Percentiles rank a stretch among this genome's conserved stretches.
phyloP scores from a whole-genome alignment of 2,888 invertebrate genomes.

The Caenorhabditis plicata region DNA sequence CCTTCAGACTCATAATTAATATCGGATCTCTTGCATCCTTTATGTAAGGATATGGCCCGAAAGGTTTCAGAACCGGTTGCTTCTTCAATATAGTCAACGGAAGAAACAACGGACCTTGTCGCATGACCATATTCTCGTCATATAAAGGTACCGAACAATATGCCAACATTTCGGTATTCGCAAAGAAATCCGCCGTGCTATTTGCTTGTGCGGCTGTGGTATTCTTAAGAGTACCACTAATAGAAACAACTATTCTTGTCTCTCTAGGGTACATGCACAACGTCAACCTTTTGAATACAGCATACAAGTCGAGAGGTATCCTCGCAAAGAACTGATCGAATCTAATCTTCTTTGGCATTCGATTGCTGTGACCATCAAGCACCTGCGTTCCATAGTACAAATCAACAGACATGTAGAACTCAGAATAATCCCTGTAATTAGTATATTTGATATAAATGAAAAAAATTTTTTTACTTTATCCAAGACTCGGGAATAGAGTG shows the following conservation, averaged over 20 bases:
- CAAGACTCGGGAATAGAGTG: constrained; percentile 60
- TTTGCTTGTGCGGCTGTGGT: constrained; percentile 1
- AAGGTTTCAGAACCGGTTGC: constrained; percentile 49
- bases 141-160: constrained; percentile 56
- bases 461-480: constrained; percentile 16
- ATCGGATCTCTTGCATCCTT: constrained; percentile 48
- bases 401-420: constrained; percentile 50
- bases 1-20: constrained; percentile 50
- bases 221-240: constrained; percentile 18
- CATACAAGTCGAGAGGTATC: constrained; percentile 50
- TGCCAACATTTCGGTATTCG: constrained; percentile 38
- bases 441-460: not conserved
- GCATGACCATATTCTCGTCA: constrained; percentile 47
- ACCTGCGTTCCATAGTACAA: constrained; percentile 51
- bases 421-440: constrained; percentile 22
- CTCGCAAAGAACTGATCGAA: constrained; percentile 42
- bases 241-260: constrained; percentile 33
- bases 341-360: constrained; percentile 20
- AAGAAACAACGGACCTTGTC: constrained; percentile 43
- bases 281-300: constrained; percentile 28
- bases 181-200: not conserved
- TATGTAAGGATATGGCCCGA: constrained; percentile 57
- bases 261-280: constrained; percentile 41
- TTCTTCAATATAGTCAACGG: constrained; percentile 36
- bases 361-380: constrained; percentile 32